Conservation (phyloP, 2,797 vertebrate species). For the Nannoperca obscura region DNA sequence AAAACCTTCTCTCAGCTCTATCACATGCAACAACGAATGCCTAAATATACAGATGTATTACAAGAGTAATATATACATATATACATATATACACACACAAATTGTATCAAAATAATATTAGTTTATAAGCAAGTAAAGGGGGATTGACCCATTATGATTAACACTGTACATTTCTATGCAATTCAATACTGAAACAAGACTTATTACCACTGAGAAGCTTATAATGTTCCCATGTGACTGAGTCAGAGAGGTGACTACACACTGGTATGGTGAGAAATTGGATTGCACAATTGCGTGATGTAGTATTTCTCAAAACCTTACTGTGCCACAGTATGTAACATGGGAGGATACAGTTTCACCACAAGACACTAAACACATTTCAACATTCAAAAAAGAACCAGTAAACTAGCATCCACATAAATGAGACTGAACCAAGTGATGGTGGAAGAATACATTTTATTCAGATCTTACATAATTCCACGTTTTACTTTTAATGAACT, state of each 20-base stretch:
- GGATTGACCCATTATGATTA: not conserved
- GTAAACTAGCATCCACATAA: not conserved
- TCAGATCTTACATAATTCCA: constrained; percentile 30
- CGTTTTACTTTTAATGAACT: constrained; percentile 2
- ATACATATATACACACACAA: no score
- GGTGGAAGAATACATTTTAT: constrained; percentile 38
- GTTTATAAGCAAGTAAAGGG: not conserved
- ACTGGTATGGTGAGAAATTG: not conserved
- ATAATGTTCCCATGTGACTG: not conserved
- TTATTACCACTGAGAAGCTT: not conserved
- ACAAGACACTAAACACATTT: not conserved
- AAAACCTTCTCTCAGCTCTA: constrained; percentile 3
- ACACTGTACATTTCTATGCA: not conserved
- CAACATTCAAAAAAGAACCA: not conserved
- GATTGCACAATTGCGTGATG: no score
- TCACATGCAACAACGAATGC: constrained; percentile 4
- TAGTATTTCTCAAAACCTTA: no score
- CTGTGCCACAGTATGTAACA: not conserved
- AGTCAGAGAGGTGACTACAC: not conserved
- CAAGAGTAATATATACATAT: no score
- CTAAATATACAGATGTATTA: no score
- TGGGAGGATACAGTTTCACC: no score
- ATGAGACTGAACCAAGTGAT: not conserved
- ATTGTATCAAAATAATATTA: not conserved
- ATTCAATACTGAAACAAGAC: not conserved